Percentiles rank a stretch among this genome's conserved stretches.
Evolutionary conservation across 2,888 invertebrate species (phyloP).

Genomic region (Ophraella communa): DNA sequence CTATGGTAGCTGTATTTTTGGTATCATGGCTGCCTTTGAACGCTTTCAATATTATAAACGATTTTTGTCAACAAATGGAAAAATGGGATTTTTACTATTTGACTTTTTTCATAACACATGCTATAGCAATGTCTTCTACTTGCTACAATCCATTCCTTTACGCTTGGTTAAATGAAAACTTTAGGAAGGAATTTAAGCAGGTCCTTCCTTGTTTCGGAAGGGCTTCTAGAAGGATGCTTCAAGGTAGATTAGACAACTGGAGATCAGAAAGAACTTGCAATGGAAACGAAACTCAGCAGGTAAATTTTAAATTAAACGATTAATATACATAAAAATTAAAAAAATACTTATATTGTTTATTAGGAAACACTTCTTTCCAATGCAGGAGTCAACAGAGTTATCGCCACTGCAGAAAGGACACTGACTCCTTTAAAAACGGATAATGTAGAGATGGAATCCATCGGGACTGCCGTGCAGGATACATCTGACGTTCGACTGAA

Average conservation of each 20-base stretch:
- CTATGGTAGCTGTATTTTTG: slow-evolving; percentile 96
- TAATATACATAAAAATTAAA: no score
- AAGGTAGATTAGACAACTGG: slow-evolving; percentile 63
- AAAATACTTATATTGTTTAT: neutral
- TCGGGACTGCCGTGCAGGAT: slow-evolving; percentile 53
- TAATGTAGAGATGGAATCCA: slow-evolving; percentile 64
- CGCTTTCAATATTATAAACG: slow-evolving; percentile 84
- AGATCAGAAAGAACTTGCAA: slow-evolving; percentile 76
- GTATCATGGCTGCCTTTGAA: slow-evolving; percentile 96
- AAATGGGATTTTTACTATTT: slow-evolving; percentile 84
- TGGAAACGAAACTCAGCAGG: slow-evolving; percentile 56
- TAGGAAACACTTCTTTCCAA: slow-evolving; percentile 54
- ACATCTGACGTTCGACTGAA: slow-evolving; percentile 59
- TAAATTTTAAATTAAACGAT: neutral
- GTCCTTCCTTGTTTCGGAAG: slow-evolving; percentile 70
- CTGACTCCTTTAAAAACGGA: slow-evolving; percentile 60
- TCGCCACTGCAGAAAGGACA: slow-evolving; percentile 61
- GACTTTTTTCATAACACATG: slow-evolving; percentile 82
- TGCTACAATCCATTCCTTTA: slow-evolving; percentile 95
- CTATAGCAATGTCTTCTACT: slow-evolving; percentile 91
- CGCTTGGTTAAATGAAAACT: slow-evolving; percentile 95
- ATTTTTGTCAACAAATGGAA: slow-evolving; percentile 74
- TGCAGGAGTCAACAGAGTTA: slow-evolving; percentile 64
- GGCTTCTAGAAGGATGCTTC: slow-evolving; percentile 51
- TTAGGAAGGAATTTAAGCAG: slow-evolving; percentile 86